A percentile compares a stretch with the other conserved stretches of the same genome.
Evolutionary conservation across 1,140 invertebrate genomes (phyloP).

Genomic region (Phocides pigmalion): DNA sequence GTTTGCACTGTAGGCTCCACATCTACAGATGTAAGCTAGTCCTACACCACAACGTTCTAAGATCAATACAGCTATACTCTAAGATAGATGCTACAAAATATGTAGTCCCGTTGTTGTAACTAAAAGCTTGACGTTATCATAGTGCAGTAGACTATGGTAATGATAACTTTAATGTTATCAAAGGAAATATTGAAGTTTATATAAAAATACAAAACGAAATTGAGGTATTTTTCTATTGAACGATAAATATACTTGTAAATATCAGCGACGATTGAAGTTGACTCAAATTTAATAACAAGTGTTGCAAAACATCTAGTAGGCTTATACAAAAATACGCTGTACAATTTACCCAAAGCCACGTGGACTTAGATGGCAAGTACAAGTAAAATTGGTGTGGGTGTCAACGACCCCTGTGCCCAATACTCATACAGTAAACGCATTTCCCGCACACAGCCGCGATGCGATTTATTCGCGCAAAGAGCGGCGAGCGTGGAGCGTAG

Average conservation of each 20-base stretch:
- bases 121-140: not conserved
- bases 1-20: slow-evolving; percentile 76
- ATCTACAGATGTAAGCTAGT: slow-evolving; percentile 69
- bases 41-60: slow-evolving; percentile 55
- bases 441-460: slow-evolving; percentile 67
- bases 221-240: too few relatives aligned
- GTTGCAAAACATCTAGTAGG: too few relatives aligned
- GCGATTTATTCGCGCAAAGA: slow-evolving; percentile 71
- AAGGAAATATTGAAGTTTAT: too few relatives aligned
- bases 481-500: slow-evolving; percentile 38
- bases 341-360: slow-evolving; percentile 7
- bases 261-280: too few relatives aligned
- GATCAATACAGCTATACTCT: slow-evolving; percentile 63
- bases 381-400: slow-evolving; percentile 70
- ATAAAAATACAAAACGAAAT: too few relatives aligned
- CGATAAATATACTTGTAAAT: too few relatives aligned
- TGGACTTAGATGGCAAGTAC: slow-evolving; percentile 36
- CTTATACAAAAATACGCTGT: slow-evolving; percentile 1
- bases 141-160: too few relatives aligned
- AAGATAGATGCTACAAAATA: slow-evolving; percentile 6
- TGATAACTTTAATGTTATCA: too few relatives aligned
- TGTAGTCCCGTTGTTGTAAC: not conserved
- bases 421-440: slow-evolving; percentile 77
- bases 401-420: slow-evolving; percentile 75
- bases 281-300: too few relatives aligned